A percentile compares a stretch with the other conserved stretches of the same genome.
Conservation (phyloP, 2,113 vertebrate species). For the Hyaena hyaena region DNA sequence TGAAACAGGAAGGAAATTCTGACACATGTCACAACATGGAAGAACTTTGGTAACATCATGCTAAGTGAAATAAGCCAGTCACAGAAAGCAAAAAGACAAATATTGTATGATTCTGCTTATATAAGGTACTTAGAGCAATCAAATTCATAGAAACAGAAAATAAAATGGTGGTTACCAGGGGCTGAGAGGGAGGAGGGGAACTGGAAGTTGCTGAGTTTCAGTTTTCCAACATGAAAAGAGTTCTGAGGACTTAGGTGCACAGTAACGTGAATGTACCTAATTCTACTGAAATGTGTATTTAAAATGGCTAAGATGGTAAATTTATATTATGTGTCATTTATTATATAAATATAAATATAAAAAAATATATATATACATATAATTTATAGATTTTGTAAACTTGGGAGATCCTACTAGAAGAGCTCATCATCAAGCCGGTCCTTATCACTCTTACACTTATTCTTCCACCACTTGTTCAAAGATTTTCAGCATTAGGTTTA, state of each 20-base stretch:
- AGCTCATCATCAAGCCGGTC: not conserved
- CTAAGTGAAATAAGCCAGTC: not conserved
- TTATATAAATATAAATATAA: not conserved
- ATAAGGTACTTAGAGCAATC: not conserved
- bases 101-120: not conserved
- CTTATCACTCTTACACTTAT: conserved; percentile 36
- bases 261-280: not conserved
- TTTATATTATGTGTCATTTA: not conserved
- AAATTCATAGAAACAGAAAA: conserved; percentile 9
- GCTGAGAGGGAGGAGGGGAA: not conserved
- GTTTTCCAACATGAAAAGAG: conserved; percentile 11
- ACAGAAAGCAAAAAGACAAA: conserved; percentile 20
- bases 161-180: not conserved
- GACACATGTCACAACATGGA: not conserved
- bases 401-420: not conserved
- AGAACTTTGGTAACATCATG: not conserved
- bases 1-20: conserved; percentile 1
- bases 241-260: not conserved
- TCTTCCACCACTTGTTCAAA: not conserved
- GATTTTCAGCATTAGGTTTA: not conserved
- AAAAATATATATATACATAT: not conserved
- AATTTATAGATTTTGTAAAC: not conserved
- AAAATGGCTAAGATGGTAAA: not conserved
- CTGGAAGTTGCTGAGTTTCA: not conserved
- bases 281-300: not conserved